These are phyloP conservation scores for Sylvilagus bachmani DNA, from an alignment of 2,113 vertebrate species.

Conservation along the genomic window DNA sequence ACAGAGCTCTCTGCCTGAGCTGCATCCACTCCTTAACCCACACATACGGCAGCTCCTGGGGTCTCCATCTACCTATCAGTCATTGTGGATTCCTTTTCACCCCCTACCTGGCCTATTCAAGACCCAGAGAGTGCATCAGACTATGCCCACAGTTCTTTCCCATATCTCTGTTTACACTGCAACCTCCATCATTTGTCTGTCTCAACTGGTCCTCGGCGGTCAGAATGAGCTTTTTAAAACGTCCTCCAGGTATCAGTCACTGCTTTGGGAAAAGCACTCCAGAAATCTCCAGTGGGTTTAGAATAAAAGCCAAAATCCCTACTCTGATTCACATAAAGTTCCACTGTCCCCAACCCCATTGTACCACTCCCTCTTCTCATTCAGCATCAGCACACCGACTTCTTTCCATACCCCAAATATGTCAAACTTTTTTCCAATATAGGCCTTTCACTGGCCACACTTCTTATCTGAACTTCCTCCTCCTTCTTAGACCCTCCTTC, in stretches of 20 bases:
- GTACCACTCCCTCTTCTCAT: accelerated
- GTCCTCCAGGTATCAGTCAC: background rate
- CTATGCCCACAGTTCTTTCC: accelerated
- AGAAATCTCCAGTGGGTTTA: background rate
- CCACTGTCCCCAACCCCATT: background rate
- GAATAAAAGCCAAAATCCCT: background rate
- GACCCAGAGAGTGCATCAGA: background rate
- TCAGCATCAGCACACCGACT: background rate
- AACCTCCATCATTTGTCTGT: background rate
- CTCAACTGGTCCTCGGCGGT: background rate
- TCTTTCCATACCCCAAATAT: background rate
- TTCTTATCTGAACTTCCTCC: background rate
- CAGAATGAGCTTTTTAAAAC: background rate
- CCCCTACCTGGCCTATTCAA: too few relatives aligned
- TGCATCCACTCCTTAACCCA: accelerated
- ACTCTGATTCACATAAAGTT: background rate
- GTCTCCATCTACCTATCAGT: background rate
- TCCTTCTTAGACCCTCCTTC: accelerated
- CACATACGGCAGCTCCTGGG: accelerated
- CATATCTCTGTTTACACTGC: background rate
- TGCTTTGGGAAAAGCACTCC: background rate
- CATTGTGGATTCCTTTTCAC: background rate
- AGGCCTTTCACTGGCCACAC: background rate
- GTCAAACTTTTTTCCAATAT: background rate
- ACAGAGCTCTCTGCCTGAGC: background rate